Percentiles rank a stretch among this genome's conserved stretches.
Evolutionary conservation across 1,140 invertebrate species (phyloP).

Genomic region (Anthonomus grandis): DNA sequence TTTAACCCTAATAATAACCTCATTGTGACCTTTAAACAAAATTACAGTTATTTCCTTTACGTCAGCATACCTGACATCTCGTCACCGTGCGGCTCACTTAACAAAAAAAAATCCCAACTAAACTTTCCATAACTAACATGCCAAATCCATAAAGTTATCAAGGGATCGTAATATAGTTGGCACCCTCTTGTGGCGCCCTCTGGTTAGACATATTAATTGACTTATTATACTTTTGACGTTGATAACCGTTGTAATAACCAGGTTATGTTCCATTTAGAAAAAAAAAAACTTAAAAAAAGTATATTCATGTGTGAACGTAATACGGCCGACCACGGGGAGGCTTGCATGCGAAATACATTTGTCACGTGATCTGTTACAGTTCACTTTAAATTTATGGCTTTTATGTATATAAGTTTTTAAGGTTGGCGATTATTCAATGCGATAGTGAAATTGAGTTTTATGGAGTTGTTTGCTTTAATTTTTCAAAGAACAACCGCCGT

Average conservation of each 20-base stretch:
- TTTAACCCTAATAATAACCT: no score
- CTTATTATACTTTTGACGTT: slow-evolving; percentile 18
- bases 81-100: no score
- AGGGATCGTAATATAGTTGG: no score
- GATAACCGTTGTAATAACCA: slow-evolving; percentile 17
- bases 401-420: slow-evolving; percentile 9
- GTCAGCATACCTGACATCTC: no score
- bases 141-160: no score
- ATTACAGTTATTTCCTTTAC: no score
- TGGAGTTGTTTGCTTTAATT: slow-evolving; percentile 3
- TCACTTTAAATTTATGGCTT: slow-evolving; percentile 13
- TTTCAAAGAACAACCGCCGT: neutral
- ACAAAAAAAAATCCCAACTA: no score
- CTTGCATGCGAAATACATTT: slow-evolving; percentile 12
- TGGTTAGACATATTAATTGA: slow-evolving; percentile 14
- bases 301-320: slow-evolving; percentile 1
- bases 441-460: slow-evolving; percentile 5
- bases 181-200: no score
- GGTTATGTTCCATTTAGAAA: slow-evolving; percentile 7
- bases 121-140: no score
- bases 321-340: slow-evolving; percentile 1
- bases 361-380: slow-evolving; percentile 17
- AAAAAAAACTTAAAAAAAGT: slow-evolving; percentile 1
- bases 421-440: slow-evolving; percentile 3
- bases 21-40: no score